phyloP scores from a whole-genome alignment of 1,140 invertebrate genomes.

The Drosophila kanapiae region DNA sequence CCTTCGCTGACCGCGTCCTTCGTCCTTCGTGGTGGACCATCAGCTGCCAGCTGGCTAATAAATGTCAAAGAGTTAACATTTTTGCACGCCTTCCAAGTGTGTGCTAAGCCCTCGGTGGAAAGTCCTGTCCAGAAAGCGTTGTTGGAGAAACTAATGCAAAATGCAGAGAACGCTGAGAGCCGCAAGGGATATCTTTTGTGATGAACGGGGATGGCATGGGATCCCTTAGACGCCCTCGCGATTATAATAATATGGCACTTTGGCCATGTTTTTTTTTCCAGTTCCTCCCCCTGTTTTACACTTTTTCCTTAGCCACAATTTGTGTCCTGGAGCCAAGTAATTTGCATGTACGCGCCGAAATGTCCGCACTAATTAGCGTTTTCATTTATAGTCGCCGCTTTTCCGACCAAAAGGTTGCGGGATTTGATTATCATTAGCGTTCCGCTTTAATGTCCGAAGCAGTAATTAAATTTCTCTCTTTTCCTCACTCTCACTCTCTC shows the following conservation, averaged over 20 bases:
- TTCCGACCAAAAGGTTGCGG: conserved; percentile 22
- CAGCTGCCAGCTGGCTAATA: conserved; percentile 73
- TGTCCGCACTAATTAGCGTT: conserved; percentile 79
- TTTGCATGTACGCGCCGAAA: conserved; percentile 75
- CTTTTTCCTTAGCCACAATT: conserved; percentile 50
- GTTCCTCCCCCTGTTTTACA: not conserved
- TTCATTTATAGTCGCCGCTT: conserved; percentile 55
- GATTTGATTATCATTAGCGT: conserved; percentile 70
- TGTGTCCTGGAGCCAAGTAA: conserved; percentile 76
- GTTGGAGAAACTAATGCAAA: conserved; percentile 34
- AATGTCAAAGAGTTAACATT: conserved; percentile 81
- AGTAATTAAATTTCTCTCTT: conserved; percentile 56
- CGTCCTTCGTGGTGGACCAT: conserved; percentile 23
- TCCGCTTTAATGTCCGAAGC: conserved; percentile 59
- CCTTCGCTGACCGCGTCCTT: conserved; percentile 44
- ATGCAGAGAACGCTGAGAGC: conserved; percentile 33
- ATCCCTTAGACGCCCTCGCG: conserved; percentile 47
- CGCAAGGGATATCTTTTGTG: conserved; percentile 43
- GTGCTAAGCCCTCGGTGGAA: conserved; percentile 61
- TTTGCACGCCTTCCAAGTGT: conserved; percentile 67
- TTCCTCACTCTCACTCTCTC: conserved; percentile 11
- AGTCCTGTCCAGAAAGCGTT: conserved; percentile 17
- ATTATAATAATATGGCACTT: conserved; percentile 80
- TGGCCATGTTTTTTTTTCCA: conserved; percentile 28
- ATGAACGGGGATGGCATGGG: conserved; percentile 14